phyloP scores from a whole-genome alignment of 2,797 vertebrate species.

The Gymnodraco acuticeps region DNA sequence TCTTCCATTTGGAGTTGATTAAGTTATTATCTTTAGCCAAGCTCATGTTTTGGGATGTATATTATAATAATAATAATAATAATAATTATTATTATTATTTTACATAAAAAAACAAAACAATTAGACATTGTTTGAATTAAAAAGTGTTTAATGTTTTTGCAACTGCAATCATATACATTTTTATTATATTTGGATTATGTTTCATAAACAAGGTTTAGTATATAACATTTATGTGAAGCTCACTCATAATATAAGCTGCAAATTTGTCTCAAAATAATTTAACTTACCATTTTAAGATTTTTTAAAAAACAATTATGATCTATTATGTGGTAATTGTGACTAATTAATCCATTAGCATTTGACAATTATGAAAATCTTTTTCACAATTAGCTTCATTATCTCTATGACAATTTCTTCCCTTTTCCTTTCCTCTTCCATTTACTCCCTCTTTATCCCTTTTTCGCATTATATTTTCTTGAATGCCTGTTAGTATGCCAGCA shows the following conservation, averaged over 20 bases:
- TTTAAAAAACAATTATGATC: background rate
- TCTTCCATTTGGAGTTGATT: too few species aligned
- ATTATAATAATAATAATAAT: too few species aligned
- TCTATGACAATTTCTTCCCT: background rate
- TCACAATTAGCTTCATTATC: slow-evolving; percentile 6
- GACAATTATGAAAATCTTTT: background rate
- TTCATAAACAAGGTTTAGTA: background rate
- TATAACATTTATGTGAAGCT: background rate
- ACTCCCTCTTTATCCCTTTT: background rate
- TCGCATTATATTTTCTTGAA: background rate
- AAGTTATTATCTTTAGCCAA: slow-evolving; percentile 2
- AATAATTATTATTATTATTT: too few species aligned
- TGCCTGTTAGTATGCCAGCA: background rate
- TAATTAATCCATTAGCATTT: background rate
- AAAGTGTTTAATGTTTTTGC: background rate
- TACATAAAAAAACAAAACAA: too few species aligned
- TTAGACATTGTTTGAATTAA: too few species aligned
- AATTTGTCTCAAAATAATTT: background rate
- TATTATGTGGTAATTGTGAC: background rate
- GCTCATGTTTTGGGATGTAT: background rate
- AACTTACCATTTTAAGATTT: background rate
- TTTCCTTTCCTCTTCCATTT: background rate
- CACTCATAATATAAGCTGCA: background rate
- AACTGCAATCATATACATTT: background rate
- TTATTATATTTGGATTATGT: background rate